Base-by-base conservation (phyloP, 2,113 vertebrate genomes). In the Semnopithecus entellus region DNA sequence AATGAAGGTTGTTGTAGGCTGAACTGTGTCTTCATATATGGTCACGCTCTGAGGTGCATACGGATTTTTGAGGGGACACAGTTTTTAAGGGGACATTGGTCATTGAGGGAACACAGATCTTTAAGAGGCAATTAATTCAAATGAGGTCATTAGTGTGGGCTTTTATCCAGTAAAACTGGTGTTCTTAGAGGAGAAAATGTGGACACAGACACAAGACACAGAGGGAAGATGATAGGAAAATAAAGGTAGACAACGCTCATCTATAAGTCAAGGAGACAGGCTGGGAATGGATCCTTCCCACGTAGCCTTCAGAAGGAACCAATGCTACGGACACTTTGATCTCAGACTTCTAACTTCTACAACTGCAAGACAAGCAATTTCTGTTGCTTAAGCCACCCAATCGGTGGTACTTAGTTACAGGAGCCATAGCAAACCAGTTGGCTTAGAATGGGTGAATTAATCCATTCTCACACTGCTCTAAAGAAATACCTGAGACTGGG, bases 321-420 rank as follows among this genome's bases (percentile, higher is more conserved):
- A 50, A 1, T 0, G 0, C 27, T 7, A 35, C 79, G 0, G 1
- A 43, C 1, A 4, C 38, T 66, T 76, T 45, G 23, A 5, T 50
- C 32, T 86, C 27, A 27, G 27, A 23, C 64, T 27, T 88, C 55
- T 32, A 20, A n/a, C 18, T 13, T 72, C 30, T 32, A 17, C 43
- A 40, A 6, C 22, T 30, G 2, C 12, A 48, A 73, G 48, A 52
- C 64, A 73, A 48, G 17, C 32, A 4, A 22, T 30, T 30, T 43
- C 59, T 73, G 3, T 5, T 32, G 38, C 35, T 35, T 13, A 85
- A 68, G 23, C 7, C 64, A 20, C 38, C n/a, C 6, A 6, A 2
- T n/a, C 25, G 40, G 4, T 80, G 61, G 18, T 5, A 4, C 55
- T 64, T 40, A 18, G 64, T 40, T 32, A 35, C 2, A 14, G 52